Base-by-base conservation (phyloP, 2,888 invertebrate species). In the Epinotia demarniana region DNA sequence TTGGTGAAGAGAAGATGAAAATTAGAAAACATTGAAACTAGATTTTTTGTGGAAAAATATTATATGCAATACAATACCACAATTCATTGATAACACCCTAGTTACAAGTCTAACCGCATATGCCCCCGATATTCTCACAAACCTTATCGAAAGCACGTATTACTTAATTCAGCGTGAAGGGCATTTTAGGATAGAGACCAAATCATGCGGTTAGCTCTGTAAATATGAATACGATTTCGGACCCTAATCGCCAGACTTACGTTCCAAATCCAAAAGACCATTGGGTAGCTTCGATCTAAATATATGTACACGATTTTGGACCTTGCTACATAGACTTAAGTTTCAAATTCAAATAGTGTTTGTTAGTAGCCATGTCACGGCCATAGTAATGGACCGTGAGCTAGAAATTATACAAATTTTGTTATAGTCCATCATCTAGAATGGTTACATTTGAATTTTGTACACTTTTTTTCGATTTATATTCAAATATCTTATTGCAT, bases 391-490 rank as follows among this genome's bases (percentile, higher is more conserved):
- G 64, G 75, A n/a, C 75, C 75, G 39, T 75, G 75, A 75, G 58
- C 71, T 64, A 60, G 13, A 75, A 61, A 75, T 66, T 75, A 75
- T 71, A 61, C 61, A 64, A 75, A 75, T 70, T 49, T 19, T 57
- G 63, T 64, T 71, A 75, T 55, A 53, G 75, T 71, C 60, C 60
- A 75, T 64, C 60, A 58, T 63, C 69, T 53, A 19, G 69, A 64
- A 57, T 49, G 74, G 58, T 60, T 39, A 70, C 39, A 75, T 71
- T 55, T 27, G 43, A 71, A 46, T 71, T 72, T 57, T 43, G 55
- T 57, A 63, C 46, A 63, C 18, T 46, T 63, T 18, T 39, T 18
- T 13, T 43, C 43, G 43, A 3, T 2, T 6, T 39, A 1, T 3
- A 5, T 11, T 12, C 11, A 9, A 19, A 19, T 13, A 46, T 46